Conservation (phyloP, 2,888 invertebrate genomes). For the Isoperla grammatica region DNA sequence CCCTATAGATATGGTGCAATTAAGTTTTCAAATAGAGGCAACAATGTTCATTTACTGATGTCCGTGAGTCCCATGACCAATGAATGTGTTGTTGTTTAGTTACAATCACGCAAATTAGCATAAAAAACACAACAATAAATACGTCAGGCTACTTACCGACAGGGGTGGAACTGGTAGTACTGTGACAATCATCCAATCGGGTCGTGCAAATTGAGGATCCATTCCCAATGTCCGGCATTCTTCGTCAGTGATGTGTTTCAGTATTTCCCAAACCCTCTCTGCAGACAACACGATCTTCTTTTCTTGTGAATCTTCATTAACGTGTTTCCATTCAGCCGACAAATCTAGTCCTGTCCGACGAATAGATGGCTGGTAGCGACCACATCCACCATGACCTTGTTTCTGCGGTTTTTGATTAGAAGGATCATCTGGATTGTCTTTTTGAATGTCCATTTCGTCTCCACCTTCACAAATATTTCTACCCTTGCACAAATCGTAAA, state of each 20-base stretch:
- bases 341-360: constrained; percentile 86
- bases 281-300: constrained; percentile 91
- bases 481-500: constrained; percentile 97
- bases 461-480: constrained; percentile 98
- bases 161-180: constrained; percentile 96
- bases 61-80: no score
- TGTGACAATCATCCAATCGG: constrained; percentile 99
- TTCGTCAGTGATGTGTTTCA: constrained; percentile 62
- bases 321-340: constrained; percentile 96
- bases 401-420: constrained; percentile 46
- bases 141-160: constrained; percentile 48
- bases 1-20: no score
- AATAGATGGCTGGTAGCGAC: constrained; percentile 94
- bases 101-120: no score
- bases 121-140: no score
- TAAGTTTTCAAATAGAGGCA: no score
- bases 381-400: constrained; percentile 91
- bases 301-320: constrained; percentile 93
- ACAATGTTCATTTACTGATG: no score
- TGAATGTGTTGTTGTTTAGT: no score
- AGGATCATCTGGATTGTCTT: constrained; percentile 49
- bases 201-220: constrained; percentile 96
- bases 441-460: constrained; percentile 91
- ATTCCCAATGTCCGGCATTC: constrained; percentile 91
- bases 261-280: constrained; percentile 93